Evolutionary conservation across 92 coral and sea anemone species (phyloP).

Genomic region (Zoanthus sociatus): DNA sequence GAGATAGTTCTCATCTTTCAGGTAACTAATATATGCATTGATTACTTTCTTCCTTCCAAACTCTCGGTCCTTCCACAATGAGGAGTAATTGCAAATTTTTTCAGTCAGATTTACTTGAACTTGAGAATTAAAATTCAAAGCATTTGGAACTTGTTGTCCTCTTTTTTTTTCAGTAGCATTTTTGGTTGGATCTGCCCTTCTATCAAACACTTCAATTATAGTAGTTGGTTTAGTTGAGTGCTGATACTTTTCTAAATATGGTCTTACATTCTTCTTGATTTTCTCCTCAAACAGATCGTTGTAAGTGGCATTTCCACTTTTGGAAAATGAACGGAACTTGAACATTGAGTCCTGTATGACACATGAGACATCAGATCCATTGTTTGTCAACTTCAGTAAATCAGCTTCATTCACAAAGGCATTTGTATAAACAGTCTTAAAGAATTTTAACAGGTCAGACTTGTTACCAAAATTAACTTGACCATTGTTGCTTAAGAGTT

Average conservation of each 20-base stretch:
- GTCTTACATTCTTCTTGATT: slow-evolving; percentile 4
- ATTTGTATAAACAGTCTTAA: background rate
- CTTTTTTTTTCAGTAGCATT: slow-evolving; percentile 16
- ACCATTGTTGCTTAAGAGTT: slow-evolving; percentile 29
- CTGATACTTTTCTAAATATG: slow-evolving; percentile 16
- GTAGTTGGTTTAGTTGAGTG: background rate
- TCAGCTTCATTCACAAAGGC: slow-evolving; percentile 27
- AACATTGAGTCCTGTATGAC: slow-evolving; percentile 32
- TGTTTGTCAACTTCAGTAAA: background rate
- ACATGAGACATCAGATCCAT: slow-evolving; percentile 29
- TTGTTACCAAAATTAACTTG: slow-evolving; percentile 29
- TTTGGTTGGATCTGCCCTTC: slow-evolving; percentile 49
- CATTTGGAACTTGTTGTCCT: slow-evolving; percentile 39
- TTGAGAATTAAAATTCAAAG: slow-evolving; percentile 23
- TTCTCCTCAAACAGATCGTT: slow-evolving; percentile 29
- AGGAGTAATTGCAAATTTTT: slow-evolving; percentile 32
- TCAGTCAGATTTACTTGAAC: slow-evolving; percentile 30
- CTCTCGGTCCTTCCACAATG: slow-evolving; percentile 49
- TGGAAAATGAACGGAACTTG: slow-evolving; percentile 34
- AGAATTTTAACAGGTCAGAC: slow-evolving; percentile 38
- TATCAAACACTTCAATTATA: slow-evolving; percentile 26
- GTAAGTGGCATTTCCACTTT: slow-evolving; percentile 23
- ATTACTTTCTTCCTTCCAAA: slow-evolving; percentile 47
- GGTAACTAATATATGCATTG: slow-evolving; percentile 13
- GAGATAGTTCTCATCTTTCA: background rate